Conservation (phyloP, 2,113 vertebrate species). For the Charina bottae region DNA sequence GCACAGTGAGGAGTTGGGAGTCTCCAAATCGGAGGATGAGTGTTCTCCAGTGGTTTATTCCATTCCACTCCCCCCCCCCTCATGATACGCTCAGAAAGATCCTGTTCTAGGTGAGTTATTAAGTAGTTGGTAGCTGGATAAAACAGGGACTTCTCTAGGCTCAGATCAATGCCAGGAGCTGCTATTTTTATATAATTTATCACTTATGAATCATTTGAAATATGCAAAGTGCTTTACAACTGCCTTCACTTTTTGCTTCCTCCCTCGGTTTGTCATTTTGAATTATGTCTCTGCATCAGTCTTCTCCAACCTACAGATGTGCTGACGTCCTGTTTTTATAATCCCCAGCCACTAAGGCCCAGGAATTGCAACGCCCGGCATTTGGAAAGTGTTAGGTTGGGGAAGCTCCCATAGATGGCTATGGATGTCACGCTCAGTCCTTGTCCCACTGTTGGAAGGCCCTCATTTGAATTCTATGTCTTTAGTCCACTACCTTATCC, state of each 20-base stretch:
- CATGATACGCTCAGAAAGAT: neutral
- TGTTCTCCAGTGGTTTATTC: neutral
- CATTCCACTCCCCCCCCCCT: too few relatives aligned
- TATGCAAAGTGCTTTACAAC: slow-evolving; percentile 28
- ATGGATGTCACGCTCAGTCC: neutral
- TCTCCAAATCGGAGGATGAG: neutral
- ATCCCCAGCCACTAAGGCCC: neutral
- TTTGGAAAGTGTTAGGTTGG: neutral
- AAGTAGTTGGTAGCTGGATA: neutral
- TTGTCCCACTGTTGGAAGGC: neutral
- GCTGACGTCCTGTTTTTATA: neutral
- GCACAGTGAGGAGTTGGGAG: neutral
- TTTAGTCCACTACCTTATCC: neutral
- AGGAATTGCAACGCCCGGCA: neutral
- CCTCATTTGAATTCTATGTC: neutral
- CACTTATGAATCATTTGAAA: neutral
- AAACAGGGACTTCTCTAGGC: neutral
- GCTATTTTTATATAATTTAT: slow-evolving; percentile 17
- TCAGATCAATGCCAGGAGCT: neutral
- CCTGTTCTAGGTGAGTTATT: neutral
- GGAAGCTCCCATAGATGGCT: neutral
- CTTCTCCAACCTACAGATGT: neutral
- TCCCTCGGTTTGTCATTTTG: neutral
- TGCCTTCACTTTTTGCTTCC: neutral
- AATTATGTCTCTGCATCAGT: neutral